Conservation (phyloP, 2,888 invertebrate genomes). For the Tinea trinotella region DNA sequence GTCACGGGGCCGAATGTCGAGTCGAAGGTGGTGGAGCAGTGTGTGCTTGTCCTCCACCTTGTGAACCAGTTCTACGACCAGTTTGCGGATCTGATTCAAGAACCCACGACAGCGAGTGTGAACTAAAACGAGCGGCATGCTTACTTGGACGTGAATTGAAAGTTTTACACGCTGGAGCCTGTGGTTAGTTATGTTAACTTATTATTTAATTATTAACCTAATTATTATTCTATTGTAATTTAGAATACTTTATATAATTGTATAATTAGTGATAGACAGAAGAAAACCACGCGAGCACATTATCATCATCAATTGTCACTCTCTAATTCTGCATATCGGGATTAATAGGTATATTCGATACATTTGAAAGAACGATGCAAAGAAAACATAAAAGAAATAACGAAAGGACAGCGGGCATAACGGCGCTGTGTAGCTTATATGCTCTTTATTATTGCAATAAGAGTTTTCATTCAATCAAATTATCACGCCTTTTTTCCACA, state of each 20-base stretch:
- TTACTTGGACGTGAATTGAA: conserved; percentile 61
- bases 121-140: conserved; percentile 81
- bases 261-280: neutral
- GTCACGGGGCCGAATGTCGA: conserved; percentile 85
- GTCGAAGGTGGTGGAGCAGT: conserved; percentile 86
- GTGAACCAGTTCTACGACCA: conserved; percentile 84
- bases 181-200: conserved; percentile 37
- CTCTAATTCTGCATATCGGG: too few relatives aligned
- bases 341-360: too few relatives aligned
- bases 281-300: too few relatives aligned
- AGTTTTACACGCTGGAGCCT: conserved; percentile 60
- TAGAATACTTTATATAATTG: neutral
- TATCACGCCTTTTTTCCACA: too few relatives aligned
- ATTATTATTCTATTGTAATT: neutral
- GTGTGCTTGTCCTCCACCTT: conserved; percentile 87
- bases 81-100: conserved; percentile 90
- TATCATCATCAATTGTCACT: too few relatives aligned
- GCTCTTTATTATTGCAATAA: too few relatives aligned
- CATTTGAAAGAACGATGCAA: too few relatives aligned
- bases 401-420: too few relatives aligned
- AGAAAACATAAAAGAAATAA: too few relatives aligned
- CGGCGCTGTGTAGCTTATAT: too few relatives aligned
- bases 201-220: neutral
- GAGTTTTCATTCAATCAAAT: too few relatives aligned
- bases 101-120: conserved; percentile 88